Base-by-base conservation (phyloP, 2,888 invertebrate genomes). In the Atherix ibis region DNA sequence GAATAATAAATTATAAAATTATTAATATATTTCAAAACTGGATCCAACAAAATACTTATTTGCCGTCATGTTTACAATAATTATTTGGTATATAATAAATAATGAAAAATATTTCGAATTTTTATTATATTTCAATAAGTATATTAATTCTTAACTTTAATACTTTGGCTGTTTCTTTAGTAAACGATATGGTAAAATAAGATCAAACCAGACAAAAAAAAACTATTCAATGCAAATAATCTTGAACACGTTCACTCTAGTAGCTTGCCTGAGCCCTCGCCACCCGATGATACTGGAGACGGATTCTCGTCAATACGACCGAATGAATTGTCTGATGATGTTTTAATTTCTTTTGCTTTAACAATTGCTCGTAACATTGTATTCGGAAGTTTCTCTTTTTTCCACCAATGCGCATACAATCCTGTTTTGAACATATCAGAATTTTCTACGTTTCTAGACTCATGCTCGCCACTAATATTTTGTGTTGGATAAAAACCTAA, bases 351-450 rank as follows among this genome's bases (percentile, higher is more conserved):
- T 53, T 67, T 64, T 4, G 50, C 49, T 24, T 46, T 44, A 3
- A 52, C 53, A 41, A 58, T 56, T 42, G 58, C 68, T 53, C 66
- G 58, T 56, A 72, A 64, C 61, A 73, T 68, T 59, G 67, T 71
- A 56, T 67, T 70, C 43, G 81, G 81, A 54, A 83, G 68, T 53
- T 78, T 77, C 54, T 81, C 82, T 69, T 87, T 87, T 66, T 85
- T 76, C 84, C 85, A 87, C 87, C 87, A 87, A 65, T 87, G 87
- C 43, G 84, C 85, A 61, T 87, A 87, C 61, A 87, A 67, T 51
- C 83, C 84, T 31, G 84, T 83, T 39, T 77, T 78, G 62, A 77
- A 87, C 52, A 77, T 44, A 41, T 42, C 43, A 13, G 34, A 36
- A 30, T 36, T 40, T 33, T 49, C 46, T 2, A 47, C 40, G 5